Evolutionary conservation across 2,888 invertebrate genomes (phyloP).

Genomic region (Nebria brevicollis): DNA sequence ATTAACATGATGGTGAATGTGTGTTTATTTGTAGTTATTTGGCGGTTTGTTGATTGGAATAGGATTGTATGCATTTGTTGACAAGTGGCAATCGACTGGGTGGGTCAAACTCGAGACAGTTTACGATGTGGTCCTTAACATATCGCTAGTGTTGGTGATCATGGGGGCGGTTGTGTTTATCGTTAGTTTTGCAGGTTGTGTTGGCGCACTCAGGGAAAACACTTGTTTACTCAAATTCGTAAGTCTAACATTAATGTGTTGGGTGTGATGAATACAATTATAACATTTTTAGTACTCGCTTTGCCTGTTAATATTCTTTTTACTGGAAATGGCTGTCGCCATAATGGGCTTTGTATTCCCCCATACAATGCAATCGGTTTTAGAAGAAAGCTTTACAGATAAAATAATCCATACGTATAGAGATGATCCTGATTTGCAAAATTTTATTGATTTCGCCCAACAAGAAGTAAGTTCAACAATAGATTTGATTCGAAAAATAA

Average conservation of each 20-base stretch:
- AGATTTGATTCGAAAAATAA: constrained; percentile 8
- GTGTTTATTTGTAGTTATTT: constrained; percentile 76
- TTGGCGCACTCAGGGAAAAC: constrained; percentile 91
- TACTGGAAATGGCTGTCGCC: constrained; percentile 91
- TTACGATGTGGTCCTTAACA: constrained; percentile 89
- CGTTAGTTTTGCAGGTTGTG: constrained; percentile 93
- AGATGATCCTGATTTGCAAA: constrained; percentile 92
- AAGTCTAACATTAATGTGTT: constrained; percentile 61
- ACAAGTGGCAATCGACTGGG: constrained; percentile 91
- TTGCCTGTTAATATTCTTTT: constrained; percentile 86
- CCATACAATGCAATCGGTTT: constrained; percentile 83
- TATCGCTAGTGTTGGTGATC: constrained; percentile 90
- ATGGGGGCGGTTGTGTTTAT: constrained; percentile 91
- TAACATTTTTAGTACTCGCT: constrained; percentile 81
- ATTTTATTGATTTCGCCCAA: constrained; percentile 95
- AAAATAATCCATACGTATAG: constrained; percentile 92
- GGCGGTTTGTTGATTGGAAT: constrained; percentile 88
- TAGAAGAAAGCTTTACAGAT: constrained; percentile 89
- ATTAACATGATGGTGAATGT: background rate
- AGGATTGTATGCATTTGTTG: constrained; percentile 90
- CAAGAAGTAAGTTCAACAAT: constrained; percentile 74
- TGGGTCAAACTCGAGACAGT: constrained; percentile 85
- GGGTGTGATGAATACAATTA: background rate
- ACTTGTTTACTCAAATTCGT: constrained; percentile 92
- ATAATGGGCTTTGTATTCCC: constrained; percentile 95